phyloP scores from a whole-genome alignment of 2,113 vertebrate genomes.

The Ammodytes marinus region DNA sequence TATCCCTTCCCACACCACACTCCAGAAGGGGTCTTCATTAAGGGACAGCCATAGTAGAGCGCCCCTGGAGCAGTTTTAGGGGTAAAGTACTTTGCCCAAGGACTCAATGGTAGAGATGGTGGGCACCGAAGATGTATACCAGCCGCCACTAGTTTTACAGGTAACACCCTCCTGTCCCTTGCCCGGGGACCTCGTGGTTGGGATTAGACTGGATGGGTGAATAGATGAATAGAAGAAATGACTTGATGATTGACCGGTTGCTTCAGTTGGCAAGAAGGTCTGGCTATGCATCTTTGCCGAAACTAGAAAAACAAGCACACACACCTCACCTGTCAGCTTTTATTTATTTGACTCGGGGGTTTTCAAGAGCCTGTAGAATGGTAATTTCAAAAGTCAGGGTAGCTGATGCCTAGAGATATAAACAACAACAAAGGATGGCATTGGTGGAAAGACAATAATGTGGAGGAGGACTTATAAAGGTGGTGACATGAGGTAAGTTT shows the following conservation, averaged over 20 bases:
- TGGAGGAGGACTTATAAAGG: constrained; percentile 1
- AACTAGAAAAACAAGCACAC: constrained; percentile 2
- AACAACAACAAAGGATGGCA: neutral
- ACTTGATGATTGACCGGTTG: neutral
- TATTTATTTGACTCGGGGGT: neutral
- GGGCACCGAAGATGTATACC: no score
- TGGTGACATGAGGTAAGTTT: constrained; percentile 53
- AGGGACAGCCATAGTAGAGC: no score
- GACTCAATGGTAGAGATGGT: no score
- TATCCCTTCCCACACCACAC: no score
- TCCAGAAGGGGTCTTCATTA: no score
- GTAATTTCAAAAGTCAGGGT: constrained; percentile 19
- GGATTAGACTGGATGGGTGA: neutral
- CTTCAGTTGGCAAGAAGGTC: constrained; percentile 11
- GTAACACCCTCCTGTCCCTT: no score
- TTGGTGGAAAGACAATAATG: constrained; percentile 8
- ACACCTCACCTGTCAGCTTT: constrained; percentile 7
- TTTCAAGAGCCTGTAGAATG: neutral
- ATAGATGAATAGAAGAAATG: neutral
- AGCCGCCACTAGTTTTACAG: no score
- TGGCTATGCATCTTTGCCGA: constrained; percentile 1
- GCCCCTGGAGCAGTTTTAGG: no score
- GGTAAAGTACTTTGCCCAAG: no score
- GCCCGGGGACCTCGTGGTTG: no score
- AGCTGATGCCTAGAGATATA: neutral